A percentile compares a stretch with the other conserved stretches of the same genome.
Conservation (phyloP, 2,888 invertebrate genomes). For the Lithophane leautieri region DNA sequence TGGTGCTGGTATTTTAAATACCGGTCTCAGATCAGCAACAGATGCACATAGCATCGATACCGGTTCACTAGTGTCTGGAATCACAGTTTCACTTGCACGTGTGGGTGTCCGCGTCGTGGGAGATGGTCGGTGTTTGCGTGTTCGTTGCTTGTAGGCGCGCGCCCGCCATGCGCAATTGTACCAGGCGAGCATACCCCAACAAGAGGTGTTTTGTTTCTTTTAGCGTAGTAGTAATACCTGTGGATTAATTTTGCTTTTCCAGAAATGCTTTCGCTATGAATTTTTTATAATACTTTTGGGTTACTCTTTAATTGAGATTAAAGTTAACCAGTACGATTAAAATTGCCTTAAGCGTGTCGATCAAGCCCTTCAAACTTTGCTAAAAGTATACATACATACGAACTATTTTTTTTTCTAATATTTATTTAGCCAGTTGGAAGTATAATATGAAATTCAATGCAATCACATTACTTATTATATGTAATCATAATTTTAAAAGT, state of each 20-base stretch:
- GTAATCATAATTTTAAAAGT: neutral
- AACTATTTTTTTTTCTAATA: neutral
- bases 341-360: neutral
- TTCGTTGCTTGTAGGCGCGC: constrained; percentile 72
- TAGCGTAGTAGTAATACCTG: constrained; percentile 45
- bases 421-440: neutral
- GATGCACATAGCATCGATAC: constrained; percentile 67
- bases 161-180: constrained; percentile 83
- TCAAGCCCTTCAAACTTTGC: neutral
- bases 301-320: neutral
- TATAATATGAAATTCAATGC: neutral
- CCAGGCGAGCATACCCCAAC: constrained; percentile 76
- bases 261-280: constrained; percentile 24
- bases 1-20: constrained; percentile 65
- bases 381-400: neutral
- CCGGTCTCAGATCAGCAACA: constrained; percentile 62
- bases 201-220: constrained; percentile 65
- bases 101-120: constrained; percentile 69
- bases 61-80: constrained; percentile 64
- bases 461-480: neutral
- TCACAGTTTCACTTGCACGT: constrained; percentile 66
- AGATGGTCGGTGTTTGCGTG: constrained; percentile 69
- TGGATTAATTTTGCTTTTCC: constrained; percentile 17
- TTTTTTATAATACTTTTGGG: neutral
- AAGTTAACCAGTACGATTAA: neutral